Conservation (phyloP, 2,888 invertebrate genomes). For the Cosmorhoe ocellata region DNA sequence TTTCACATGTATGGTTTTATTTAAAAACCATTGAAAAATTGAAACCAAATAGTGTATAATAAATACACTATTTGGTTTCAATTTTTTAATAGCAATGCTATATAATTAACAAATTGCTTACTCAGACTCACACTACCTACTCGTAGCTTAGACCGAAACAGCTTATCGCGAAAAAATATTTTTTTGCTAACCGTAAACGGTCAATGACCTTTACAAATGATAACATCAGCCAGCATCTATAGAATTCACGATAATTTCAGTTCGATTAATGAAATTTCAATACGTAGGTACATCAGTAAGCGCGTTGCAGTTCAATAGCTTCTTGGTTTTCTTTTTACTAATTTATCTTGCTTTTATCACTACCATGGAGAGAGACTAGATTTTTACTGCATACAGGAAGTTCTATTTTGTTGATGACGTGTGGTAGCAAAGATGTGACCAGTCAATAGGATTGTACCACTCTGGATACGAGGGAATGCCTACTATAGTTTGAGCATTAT, state of each 20-base stretch:
- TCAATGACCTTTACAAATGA: neutral
- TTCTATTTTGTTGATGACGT: slow-evolving; percentile 12
- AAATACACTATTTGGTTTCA: too few species aligned
- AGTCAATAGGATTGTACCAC: slow-evolving; percentile 14
- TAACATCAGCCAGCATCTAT: neutral
- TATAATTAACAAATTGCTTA: too few species aligned
- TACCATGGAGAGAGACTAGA: slow-evolving; percentile 16
- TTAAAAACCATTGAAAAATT: too few species aligned
- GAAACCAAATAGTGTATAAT: too few species aligned
- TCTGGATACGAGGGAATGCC: slow-evolving; percentile 17
- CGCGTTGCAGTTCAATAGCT: too few species aligned
- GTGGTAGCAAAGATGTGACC: slow-evolving; percentile 11
- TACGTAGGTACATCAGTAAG: too few species aligned
- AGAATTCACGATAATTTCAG: neutral
- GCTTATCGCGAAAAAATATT: neutral
- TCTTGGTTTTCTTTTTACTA: neutral
- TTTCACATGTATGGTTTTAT: too few species aligned
- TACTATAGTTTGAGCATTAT: slow-evolving; percentile 64
- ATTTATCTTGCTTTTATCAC: neutral
- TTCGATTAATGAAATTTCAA: neutral
- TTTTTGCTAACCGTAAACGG: neutral
- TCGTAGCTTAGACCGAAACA: neutral
- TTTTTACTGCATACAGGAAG: slow-evolving; percentile 24
- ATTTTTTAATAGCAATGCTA: too few species aligned
- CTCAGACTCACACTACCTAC: too few species aligned